These are phyloP conservation scores for Cygnus atratus DNA, from an alignment of 2,113 vertebrate genomes.

Conservation along the genomic window DNA sequence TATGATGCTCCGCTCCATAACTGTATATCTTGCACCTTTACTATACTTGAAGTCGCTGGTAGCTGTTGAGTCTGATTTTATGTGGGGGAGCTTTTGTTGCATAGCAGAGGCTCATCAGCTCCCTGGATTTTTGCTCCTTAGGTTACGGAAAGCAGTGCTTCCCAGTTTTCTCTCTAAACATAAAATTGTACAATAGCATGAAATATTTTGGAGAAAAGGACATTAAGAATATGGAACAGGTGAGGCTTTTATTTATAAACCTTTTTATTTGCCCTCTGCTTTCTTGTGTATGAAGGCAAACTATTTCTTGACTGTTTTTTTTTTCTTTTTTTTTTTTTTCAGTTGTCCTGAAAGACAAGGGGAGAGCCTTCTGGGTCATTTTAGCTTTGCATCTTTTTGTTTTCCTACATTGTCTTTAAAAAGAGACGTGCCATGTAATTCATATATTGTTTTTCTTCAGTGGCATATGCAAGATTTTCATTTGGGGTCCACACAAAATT, in stretches of 20 bases:
- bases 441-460: not conserved
- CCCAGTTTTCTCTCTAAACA: not conserved
- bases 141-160: not conserved
- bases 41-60: not conserved
- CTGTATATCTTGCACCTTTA: constrained; percentile 63
- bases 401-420: not conserved
- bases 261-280: not conserved
- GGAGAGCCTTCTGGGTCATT: not conserved
- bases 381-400: not conserved
- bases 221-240: not conserved
- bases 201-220: not conserved
- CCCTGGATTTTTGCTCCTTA: not conserved
- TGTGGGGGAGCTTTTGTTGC: not conserved
- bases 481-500: not conserved
- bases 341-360: constrained; percentile 14
- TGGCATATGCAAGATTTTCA: not conserved
- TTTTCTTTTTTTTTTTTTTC: not conserved
- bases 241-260: not conserved
- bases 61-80: constrained; percentile 33
- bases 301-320: not conserved
- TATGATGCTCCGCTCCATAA: constrained; percentile 21
- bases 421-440: not conserved
- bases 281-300: not conserved
- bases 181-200: not conserved
- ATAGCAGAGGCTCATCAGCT: not conserved